A percentile compares a stretch with the other conserved stretches of the same genome.
These are phyloP conservation scores for Noctua fimbriata DNA, from an alignment of 2,888 invertebrate species.

Conservation along the genomic window DNA sequence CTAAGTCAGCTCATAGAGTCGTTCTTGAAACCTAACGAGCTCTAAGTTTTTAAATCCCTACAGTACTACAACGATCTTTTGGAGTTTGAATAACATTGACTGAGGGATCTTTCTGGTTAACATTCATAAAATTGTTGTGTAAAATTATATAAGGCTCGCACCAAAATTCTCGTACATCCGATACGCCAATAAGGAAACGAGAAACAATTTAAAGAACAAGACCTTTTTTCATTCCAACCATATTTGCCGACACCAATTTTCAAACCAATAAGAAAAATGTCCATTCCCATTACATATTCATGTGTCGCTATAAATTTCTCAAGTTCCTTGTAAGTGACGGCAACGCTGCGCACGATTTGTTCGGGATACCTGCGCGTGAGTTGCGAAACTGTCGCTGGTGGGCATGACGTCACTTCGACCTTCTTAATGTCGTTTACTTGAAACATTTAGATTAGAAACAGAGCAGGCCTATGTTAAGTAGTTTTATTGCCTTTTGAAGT, in stretches of 20 bases:
- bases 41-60: neutral
- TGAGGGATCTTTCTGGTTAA: neutral
- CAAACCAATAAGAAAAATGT: conserved; percentile 27
- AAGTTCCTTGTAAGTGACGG: conserved; percentile 47
- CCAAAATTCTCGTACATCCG: neutral
- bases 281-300: conserved; percentile 33
- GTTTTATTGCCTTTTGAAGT: conserved; percentile 31
- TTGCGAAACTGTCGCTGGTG: conserved; percentile 62
- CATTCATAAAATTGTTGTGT: neutral
- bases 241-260: conserved; percentile 20
- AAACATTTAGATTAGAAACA: conserved; percentile 52
- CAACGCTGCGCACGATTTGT: conserved; percentile 48
- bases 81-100: neutral
- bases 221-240: neutral
- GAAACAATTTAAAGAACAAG: neutral
- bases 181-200: neutral
- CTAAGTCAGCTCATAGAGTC: neutral
- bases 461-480: conserved; percentile 16
- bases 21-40: neutral
- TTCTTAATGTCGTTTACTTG: conserved; percentile 63
- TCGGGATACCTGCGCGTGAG: conserved; percentile 49
- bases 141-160: neutral
- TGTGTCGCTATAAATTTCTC: conserved; percentile 38
- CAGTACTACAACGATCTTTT: neutral
- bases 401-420: conserved; percentile 57